Conservation (phyloP, 1,140 invertebrate genomes). For the Drosophila nannoptera region DNA sequence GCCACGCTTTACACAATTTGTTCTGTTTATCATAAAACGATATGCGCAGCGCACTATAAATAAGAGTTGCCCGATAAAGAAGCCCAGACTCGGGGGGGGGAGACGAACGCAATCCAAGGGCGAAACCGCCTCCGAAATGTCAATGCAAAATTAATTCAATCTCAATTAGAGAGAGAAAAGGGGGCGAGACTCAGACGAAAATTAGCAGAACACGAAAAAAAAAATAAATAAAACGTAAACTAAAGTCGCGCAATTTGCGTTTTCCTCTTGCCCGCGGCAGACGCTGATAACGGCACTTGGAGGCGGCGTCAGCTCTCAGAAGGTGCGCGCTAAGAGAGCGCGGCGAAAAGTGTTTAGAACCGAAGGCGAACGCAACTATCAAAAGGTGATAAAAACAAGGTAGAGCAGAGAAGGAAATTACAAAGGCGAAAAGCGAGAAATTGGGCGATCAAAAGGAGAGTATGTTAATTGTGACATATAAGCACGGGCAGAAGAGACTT, state of each 20-base stretch:
- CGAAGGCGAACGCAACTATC: background rate
- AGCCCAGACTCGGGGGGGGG: background rate
- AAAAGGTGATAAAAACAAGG: background rate
- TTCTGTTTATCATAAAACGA: slow-evolving; percentile 51
- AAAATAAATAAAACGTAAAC: slow-evolving; percentile 11
- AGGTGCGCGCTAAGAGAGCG: background rate
- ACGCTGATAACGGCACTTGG: slow-evolving; percentile 27
- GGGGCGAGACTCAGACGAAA: background rate
- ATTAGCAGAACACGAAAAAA: slow-evolving; percentile 5
- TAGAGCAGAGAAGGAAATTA: slow-evolving; percentile 1
- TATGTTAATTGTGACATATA: background rate
- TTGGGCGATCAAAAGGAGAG: background rate
- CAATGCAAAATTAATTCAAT: slow-evolving; percentile 57
- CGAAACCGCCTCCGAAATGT: slow-evolving; percentile 33
- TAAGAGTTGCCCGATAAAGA: slow-evolving; percentile 29
- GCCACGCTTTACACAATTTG: slow-evolving; percentile 3
- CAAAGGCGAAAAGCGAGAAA: background rate
- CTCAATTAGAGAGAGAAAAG: slow-evolving; percentile 28
- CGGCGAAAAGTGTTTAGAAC: slow-evolving; percentile 2
- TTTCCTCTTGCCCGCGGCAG: background rate
- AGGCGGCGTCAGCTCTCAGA: background rate
- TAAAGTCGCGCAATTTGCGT: slow-evolving; percentile 12
- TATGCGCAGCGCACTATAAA: slow-evolving; percentile 50
- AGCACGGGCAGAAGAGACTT: background rate
- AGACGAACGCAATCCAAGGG: slow-evolving; percentile 16